Evolutionary conservation across 2,797 vertebrate genomes (phyloP), one percentile per base, ranked within the genome.

Genomic region (Serranus cabrilla): DNA sequence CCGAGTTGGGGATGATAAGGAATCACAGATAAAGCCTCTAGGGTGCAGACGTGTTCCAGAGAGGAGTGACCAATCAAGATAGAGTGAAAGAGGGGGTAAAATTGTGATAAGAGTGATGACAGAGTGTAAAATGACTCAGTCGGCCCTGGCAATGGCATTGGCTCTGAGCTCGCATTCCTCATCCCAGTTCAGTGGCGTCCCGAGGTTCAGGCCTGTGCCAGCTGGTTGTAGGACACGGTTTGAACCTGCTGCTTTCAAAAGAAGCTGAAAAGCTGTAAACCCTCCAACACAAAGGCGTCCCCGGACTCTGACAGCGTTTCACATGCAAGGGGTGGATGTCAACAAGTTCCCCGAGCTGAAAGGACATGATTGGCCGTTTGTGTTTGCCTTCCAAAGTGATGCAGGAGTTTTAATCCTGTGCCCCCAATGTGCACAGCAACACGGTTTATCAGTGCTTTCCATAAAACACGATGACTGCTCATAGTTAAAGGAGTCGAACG

Each of bases 1-100:
- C 62, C 76, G 87, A 91, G 89, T 77, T 81, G 74, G 75, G 80
- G 80, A 67, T 58, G 91, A 92, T 92, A 93, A 93, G 91, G 81
- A 92, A 89, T 85, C 87, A 51, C 72, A 87, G 91, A 92, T 92
- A 94, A 92, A 84, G 81, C 83, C 85, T 88, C 90, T 6, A 46
- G 86, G 90, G 90, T 77, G 83, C 88, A 85, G 81, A 88, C 74
- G 57, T 88, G 90, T 89, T 92, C 89, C 84, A 82, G 82, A 82
- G 88, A 90, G 82, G 81, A 91, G 90, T 89, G 91, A 90, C 91
- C 88, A 88, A 91, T 91, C 90, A 83, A 87, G 91, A 90, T 89
- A 78, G 79, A 87, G 87, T 72, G 83, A 89, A 85, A 84, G 87
- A 86, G 88, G 78, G 78, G 80, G 67, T 83, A 81, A 83, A 90